Evolutionary conservation across 1,140 invertebrate species (phyloP).

Genomic region (Drosophila pectinifera): DNA sequence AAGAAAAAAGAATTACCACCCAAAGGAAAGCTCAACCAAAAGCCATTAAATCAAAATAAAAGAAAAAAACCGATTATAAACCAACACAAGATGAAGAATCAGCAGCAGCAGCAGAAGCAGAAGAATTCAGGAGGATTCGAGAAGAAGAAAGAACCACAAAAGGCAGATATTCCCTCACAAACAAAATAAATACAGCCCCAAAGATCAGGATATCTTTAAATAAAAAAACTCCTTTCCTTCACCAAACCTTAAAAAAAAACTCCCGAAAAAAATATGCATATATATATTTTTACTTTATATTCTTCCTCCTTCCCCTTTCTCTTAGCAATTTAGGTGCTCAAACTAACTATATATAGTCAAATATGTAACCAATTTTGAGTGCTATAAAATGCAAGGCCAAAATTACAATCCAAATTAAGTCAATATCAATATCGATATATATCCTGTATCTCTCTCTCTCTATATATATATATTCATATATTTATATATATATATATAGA

Average conservation of each 20-base stretch:
- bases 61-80: conserved; percentile 32
- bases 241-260: conserved; percentile 21
- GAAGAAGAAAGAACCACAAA: conserved; percentile 28
- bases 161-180: conserved; percentile 24
- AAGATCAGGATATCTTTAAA: conserved; percentile 40
- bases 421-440: conserved; percentile 50
- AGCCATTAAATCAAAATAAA: conserved; percentile 1
- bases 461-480: conserved; percentile 16
- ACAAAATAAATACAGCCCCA: conserved; percentile 15
- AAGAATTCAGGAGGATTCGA: conserved; percentile 39
- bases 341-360: conserved; percentile 77
- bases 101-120: conserved; percentile 55
- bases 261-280: conserved; percentile 67
- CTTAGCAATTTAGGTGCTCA: conserved; percentile 84
- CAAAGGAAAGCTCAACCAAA: too few species aligned
- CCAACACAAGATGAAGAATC: conserved; percentile 28
- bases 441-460: conserved; percentile 28
- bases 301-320: conserved; percentile 79
- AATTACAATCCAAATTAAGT: conserved; percentile 66
- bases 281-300: conserved; percentile 85
- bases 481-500: conserved; percentile 24
- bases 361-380: conserved; percentile 79
- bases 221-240: conserved; percentile 40
- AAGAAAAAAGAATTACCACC: conserved; percentile 19
- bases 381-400: conserved; percentile 73